Evolutionary conservation across 2,888 invertebrate genomes (phyloP).

Genomic region (Mythimna albipuncta): DNA sequence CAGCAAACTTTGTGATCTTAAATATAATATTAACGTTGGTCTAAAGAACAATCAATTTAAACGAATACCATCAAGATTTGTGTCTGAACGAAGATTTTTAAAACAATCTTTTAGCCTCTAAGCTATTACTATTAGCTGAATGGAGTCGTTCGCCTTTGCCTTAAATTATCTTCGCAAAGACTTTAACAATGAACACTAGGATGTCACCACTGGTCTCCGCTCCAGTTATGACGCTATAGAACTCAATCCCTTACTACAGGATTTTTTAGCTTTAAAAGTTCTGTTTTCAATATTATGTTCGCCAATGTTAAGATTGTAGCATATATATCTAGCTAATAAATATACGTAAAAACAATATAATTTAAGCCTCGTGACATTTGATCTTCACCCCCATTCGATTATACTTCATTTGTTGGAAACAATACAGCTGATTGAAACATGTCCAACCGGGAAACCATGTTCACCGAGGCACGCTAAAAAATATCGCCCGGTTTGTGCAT

Average conservation of each 20-base stretch:
- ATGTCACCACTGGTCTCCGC: neutral
- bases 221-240: neutral
- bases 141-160: neutral
- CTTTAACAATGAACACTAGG: constrained; percentile 28
- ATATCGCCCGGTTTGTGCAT: constrained; percentile 31
- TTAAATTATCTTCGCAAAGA: constrained; percentile 17
- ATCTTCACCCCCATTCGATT: too few relatives aligned
- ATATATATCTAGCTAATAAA: too few relatives aligned
- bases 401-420: too few relatives aligned
- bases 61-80: neutral
- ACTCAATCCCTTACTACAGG: neutral
- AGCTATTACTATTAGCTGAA: constrained; percentile 14
- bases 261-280: constrained; percentile 11
- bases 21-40: neutral
- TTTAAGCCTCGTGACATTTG: too few relatives aligned
- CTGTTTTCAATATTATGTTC: too few relatives aligned
- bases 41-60: neutral
- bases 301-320: too few relatives aligned
- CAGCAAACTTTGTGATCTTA: neutral
- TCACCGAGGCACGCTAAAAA: constrained; percentile 31
- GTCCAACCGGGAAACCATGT: constrained; percentile 27
- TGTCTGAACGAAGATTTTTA: neutral
- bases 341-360: too few relatives aligned
- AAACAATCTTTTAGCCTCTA: neutral
- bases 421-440: constrained; percentile 47